Percentiles rank a stretch among this genome's conserved stretches.
Conservation (phyloP, 2,113 vertebrate genomes). For the Otolemur garnettii region DNA sequence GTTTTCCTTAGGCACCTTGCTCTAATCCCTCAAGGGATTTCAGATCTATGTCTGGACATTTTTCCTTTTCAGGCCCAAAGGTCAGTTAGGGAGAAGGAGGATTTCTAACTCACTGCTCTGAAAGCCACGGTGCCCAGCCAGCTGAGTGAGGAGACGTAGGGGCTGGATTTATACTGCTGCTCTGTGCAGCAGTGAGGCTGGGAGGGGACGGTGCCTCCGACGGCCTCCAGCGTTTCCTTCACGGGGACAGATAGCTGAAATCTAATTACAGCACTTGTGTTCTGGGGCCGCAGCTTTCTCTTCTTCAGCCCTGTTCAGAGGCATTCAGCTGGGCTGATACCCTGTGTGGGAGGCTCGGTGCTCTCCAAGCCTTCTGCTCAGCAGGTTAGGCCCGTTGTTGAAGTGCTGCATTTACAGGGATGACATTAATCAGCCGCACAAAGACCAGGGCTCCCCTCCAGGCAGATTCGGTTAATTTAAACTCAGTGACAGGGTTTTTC, state of each 20-base stretch:
- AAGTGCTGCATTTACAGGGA: conserved; percentile 66
- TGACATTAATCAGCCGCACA: conserved; percentile 82
- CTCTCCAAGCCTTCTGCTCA: conserved; percentile 55
- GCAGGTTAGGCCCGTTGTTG: conserved; percentile 27
- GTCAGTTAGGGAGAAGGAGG: background rate
- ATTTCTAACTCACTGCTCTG: background rate
- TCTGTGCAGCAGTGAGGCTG: conserved; percentile 68
- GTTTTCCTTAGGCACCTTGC: background rate
- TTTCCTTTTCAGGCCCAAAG: background rate
- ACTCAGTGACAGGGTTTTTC: conserved; percentile 79
- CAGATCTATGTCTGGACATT: background rate
- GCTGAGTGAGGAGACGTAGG: conserved; percentile 43
- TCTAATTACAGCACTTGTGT: conserved; percentile 78
- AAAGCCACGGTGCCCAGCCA: background rate
- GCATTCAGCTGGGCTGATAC: background rate
- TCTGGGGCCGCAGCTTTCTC: conserved; percentile 37
- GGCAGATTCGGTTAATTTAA: conserved; percentile 85
- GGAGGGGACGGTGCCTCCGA: conserved; percentile 65
- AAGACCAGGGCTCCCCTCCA: conserved; percentile 77
- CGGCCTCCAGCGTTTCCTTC: conserved; percentile 44
- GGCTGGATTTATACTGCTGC: conserved; percentile 37
- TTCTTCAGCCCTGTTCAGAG: conserved; percentile 37
- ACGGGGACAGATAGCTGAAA: conserved; percentile 70
- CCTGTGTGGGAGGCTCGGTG: conserved; percentile 21
- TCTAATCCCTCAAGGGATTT: background rate